These are phyloP conservation scores for Leptogaster cylindrica DNA, from an alignment of 2,888 invertebrate genomes.

Conservation along the genomic window DNA sequence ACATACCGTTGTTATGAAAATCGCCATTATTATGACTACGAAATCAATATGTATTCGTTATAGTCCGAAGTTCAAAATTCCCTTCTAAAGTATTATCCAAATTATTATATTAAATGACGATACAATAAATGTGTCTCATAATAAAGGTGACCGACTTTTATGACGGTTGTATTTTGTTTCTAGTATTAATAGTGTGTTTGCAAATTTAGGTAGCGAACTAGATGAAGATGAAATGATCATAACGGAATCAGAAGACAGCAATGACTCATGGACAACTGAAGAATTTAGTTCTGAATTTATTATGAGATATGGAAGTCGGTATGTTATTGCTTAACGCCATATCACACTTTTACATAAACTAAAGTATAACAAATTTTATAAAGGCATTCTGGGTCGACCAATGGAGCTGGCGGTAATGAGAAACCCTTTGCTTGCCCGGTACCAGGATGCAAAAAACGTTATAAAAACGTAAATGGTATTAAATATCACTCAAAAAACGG, in stretches of 20 bases:
- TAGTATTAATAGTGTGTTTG: too few relatives aligned
- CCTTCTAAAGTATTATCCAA: background rate
- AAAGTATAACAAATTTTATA: conserved; percentile 49
- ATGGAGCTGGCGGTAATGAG: conserved; percentile 65
- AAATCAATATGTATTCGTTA: too few relatives aligned
- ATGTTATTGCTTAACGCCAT: conserved; percentile 42
- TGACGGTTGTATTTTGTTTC: too few relatives aligned
- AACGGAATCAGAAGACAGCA: conserved; percentile 80
- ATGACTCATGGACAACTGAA: conserved; percentile 81
- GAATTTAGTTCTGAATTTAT: conserved; percentile 82
- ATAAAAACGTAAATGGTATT: conserved; percentile 88
- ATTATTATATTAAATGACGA: background rate
- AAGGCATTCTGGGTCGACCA: conserved; percentile 64
- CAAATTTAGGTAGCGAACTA: conserved; percentile 71
- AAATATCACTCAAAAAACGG: conserved; percentile 89
- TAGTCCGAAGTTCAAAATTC: too few relatives aligned
- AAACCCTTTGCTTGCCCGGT: conserved; percentile 86
- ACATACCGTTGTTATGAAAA: too few relatives aligned
- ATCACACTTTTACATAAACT: background rate
- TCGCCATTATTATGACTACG: too few relatives aligned
- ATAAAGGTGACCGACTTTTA: too few relatives aligned
- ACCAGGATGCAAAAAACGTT: conserved; percentile 84
- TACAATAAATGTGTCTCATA: too few relatives aligned
- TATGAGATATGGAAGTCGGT: conserved; percentile 75
- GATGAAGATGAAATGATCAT: conserved; percentile 73